Evolutionary conservation across 2,888 invertebrate genomes (phyloP), one percentile per base, ranked within the genome.

Genomic region (Agonopterix heracliana): DNA sequence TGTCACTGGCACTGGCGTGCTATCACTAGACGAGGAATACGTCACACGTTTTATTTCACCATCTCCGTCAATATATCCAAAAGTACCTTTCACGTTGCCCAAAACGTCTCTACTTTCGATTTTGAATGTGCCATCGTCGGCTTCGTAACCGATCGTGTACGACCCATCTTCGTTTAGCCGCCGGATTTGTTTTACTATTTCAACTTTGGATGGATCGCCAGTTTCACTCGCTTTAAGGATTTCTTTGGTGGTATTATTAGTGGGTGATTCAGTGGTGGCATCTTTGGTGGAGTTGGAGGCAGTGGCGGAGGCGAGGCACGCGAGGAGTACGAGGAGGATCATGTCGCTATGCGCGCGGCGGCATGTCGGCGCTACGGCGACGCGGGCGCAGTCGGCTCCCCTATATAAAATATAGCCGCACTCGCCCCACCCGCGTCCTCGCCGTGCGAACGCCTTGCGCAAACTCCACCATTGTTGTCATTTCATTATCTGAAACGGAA

Each of bases 71-170:
- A 95, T 89, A 74, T 94, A 95, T 42, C 95, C 95, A 67, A 94
- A 95, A 47, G 95, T 95, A 41, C 95, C 95, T 75, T 94, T 95
- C 55, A 95, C 93, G 73, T 94, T 94, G 8, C 95, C 95, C 54
- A 92, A 83, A 45, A 94, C 93, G 75, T 94, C 94, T 54, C 95
- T 88, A 65, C 93, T 95, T 81, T 95, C 95, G 51, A 95, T 94
- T 86, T 95, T 95, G 76, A 95, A 95, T 0, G 94, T 94, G 3
- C 95, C 95, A 74, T 95, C 95, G 45, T 94, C 95, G 2, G 95
- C 94, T 81, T 95, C 95, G 68, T 94, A 95, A 1, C 95, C 95
- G 55, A 94, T 94, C 0, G 95, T 95, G 68, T 95, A 95, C 0
- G 95, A 94, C 34, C 95, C 95, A 70, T 95, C 95, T 47, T 94